Evolutionary conservation across 2,888 invertebrate genomes (phyloP).

Genomic region (Isotomurus palustris): DNA sequence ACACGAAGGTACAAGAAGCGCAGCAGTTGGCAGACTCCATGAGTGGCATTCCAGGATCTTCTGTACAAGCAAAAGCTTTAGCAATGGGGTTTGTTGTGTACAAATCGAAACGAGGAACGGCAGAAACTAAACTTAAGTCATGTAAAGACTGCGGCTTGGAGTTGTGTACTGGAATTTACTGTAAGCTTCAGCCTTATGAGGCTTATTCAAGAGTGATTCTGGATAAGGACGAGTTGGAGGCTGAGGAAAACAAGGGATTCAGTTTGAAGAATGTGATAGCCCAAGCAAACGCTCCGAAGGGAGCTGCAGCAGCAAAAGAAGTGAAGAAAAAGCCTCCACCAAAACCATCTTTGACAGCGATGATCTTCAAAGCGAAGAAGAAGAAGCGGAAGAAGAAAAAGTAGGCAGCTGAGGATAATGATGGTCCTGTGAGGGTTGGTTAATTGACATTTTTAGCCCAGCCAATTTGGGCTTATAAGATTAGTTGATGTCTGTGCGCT

Average conservation of each 20-base stretch:
- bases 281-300: neutral
- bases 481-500: too few relatives aligned
- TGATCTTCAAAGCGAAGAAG: neutral
- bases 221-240: constrained; percentile 47
- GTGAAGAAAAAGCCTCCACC: neutral
- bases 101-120: constrained; percentile 66
- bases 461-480: too few relatives aligned
- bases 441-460: too few relatives aligned
- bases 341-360: neutral
- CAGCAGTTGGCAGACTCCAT: constrained; percentile 61
- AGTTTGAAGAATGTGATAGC: neutral
- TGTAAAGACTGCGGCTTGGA: constrained; percentile 79
- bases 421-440: too few relatives aligned
- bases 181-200: constrained; percentile 58
- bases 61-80: constrained; percentile 13
- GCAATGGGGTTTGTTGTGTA: constrained; percentile 55
- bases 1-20: constrained; percentile 65
- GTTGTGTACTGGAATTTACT: constrained; percentile 63
- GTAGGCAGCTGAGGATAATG: too few relatives aligned
- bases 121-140: constrained; percentile 51
- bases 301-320: neutral
- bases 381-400: neutral
- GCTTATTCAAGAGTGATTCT: constrained; percentile 52
- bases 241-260: constrained; percentile 40
- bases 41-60: constrained; percentile 50